Conservation (phyloP, 1,140 invertebrate genomes). For the Drosophila navojoa region DNA sequence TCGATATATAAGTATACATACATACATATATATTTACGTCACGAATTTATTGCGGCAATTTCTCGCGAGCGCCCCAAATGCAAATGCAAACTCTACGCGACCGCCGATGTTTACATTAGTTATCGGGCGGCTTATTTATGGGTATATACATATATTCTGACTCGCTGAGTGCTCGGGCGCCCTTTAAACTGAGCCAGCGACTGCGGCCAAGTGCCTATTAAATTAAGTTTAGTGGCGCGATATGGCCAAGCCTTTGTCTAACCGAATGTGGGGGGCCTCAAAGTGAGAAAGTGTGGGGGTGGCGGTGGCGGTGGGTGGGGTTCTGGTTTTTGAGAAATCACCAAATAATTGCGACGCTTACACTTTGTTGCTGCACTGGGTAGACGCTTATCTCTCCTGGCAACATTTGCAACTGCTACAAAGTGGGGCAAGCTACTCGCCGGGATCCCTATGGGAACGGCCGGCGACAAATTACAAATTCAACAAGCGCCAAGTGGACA, state of each 20-base stretch:
- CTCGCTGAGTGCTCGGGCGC: constrained; percentile 17
- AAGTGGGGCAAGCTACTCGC: constrained; percentile 31
- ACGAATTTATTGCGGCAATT: constrained; percentile 78
- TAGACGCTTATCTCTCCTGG: constrained; percentile 67
- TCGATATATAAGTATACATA: constrained; percentile 8
- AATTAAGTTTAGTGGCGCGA: constrained; percentile 78
- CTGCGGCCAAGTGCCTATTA: constrained; percentile 67
- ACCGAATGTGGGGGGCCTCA: constrained; percentile 7
- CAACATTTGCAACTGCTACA: constrained; percentile 66
- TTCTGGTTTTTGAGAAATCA: constrained; percentile 66
- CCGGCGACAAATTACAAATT: constrained; percentile 79
- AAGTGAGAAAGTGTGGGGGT: not conserved
- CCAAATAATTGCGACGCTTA: constrained; percentile 80
- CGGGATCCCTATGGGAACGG: constrained; percentile 71
- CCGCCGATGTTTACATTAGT: constrained; percentile 76
- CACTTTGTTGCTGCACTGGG: constrained; percentile 73
- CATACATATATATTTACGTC: constrained; percentile 51
- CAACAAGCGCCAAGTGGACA: constrained; percentile 82
- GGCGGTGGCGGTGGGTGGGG: not conserved
- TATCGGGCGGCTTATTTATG: constrained; percentile 78
- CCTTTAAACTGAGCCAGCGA: constrained; percentile 64
- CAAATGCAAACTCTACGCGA: constrained; percentile 72
- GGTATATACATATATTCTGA: constrained; percentile 23
- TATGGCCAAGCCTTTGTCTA: constrained; percentile 76
- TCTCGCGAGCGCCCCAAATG: constrained; percentile 68